Base-by-base conservation (phyloP, 2,113 vertebrate genomes). In the Hippocampus mohnikei region DNA sequence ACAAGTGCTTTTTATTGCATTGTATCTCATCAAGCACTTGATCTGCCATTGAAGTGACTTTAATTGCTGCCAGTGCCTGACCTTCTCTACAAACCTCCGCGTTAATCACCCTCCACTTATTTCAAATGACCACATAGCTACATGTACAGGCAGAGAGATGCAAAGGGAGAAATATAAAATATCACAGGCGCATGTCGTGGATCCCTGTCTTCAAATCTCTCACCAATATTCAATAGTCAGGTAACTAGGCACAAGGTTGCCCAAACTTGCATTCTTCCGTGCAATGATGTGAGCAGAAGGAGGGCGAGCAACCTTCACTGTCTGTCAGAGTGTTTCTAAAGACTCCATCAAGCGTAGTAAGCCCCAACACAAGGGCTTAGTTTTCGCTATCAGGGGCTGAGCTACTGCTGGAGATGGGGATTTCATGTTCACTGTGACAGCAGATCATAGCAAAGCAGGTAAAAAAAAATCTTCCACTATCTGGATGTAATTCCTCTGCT, bases 31-130 rank as follows among this genome's bases (percentile, higher is more conserved):
- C 82, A 84, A 89, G 78, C 73, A 75, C 87, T 88, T 79, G 44
- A 88, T 84, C 81, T 77, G 73, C 67, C 78, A 84, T 79, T 85
- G 80, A 81, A 88, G 84, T 86, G 83, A 83, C 70, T 86, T 81
- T 89, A 88, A 87, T 88, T 84, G 88, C 73, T 61, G 81, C 83
- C 85, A 71, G 78, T 78, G 77, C 84, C 87, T 87, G 84, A 89
- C 88, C 88, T 91, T 88, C 84, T 86, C 79, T 66, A 73, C 71
- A 27, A 72, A 75, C 83, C 71, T 37, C 72, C 65, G 70, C 77
- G 83, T 87, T 84, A 83, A 84, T 88, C 81, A 83, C 86, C 84
- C 88, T 84, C 79, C 83, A 83, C 66, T 84, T 83, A 75, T 70
- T 85, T 70, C 71, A 82, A 86, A 87, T 87, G 79, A 80, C 84